Evolutionary conservation across 2,888 invertebrate genomes (phyloP), one percentile per base, ranked within the genome.

Genomic region (Herminia tarsipennalis): DNA sequence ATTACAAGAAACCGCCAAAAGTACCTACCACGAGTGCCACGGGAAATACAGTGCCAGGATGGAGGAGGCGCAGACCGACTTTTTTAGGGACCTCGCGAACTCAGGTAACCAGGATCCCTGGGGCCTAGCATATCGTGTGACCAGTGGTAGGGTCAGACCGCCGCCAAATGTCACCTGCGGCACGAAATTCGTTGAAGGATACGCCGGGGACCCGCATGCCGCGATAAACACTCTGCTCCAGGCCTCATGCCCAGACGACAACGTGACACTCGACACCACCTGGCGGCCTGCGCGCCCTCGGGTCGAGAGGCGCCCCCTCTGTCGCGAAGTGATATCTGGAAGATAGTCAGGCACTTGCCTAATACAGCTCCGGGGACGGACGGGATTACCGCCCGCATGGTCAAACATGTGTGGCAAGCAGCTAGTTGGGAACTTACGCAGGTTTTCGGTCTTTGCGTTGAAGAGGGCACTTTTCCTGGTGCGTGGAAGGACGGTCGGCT

Each of bases 341-440:
- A 3, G 0, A 63, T 71, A 21, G 34, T 74, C 1, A 41, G 6
- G 39, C 8, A 12, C 0, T 34, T 73, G 0, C 68, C 69, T 0
- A 66, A 67, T 47, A 75, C 64, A 3, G 59, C 71, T 0, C 69
- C 70, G 9, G 76, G 76, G 0, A 32, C 61, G 3, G 70, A 76
- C 6, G 70, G 74, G 0, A 28, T 74, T 0, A 56, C 56, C 0
- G 56, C 68, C 0, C 17, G 33, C 0, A 72, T 76, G 0, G 3
- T 73, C 0, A 54, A 39, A 8, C 16, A 56, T 8, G 53, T 47
- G 2, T 72, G 66, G 55, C 22, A 8, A 3, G 61, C 42, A 0
- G 47, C 57, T 0, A 6, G 35, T 0, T 21, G 36, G 0, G 65
- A 68, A 3, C 20, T 68, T 8, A 25, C 41, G 0, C 6, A 8